Evolutionary conservation across 2,113 vertebrate species (phyloP).

Genomic region (Apistogramma diplotaenia): DNA sequence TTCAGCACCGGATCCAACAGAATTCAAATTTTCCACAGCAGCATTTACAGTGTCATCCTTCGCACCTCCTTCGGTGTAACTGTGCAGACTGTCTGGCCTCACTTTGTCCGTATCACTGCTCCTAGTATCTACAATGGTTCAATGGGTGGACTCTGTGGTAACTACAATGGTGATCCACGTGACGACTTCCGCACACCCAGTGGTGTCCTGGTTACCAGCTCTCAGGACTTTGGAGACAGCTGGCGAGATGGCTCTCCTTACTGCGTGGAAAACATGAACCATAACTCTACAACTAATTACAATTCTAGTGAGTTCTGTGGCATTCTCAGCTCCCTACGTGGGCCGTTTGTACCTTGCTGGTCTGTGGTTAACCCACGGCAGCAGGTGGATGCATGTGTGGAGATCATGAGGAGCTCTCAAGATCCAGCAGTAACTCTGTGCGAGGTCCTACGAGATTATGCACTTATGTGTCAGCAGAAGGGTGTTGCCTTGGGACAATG

Average conservation of each 20-base stretch:
- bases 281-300: background rate
- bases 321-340: conserved; percentile 18
- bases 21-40: conserved; percentile 55
- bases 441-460: conserved; percentile 42
- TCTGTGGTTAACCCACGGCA: background rate
- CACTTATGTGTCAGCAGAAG: conserved; percentile 59
- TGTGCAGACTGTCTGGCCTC: conserved; percentile 61
- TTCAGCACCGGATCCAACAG: background rate
- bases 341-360: conserved; percentile 62
- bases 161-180: conserved; percentile 32
- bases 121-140: conserved; percentile 53
- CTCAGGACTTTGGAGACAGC: conserved; percentile 67
- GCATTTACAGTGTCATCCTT: conserved; percentile 46
- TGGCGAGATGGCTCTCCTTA: conserved; percentile 62
- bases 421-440: conserved; percentile 39
- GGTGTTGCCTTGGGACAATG: conserved; percentile 43
- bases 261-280: conserved; percentile 5
- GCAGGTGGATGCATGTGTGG: conserved; percentile 21
- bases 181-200: conserved; percentile 65
- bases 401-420: background rate
- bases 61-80: conserved; percentile 64
- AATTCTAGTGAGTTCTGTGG: conserved; percentile 37
- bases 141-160: conserved; percentile 68
- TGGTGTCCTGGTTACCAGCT: conserved; percentile 29
- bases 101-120: conserved; percentile 54